These are phyloP conservation scores for Gallinago paraguaiae DNA, from an alignment of 2,113 vertebrate species.

Conservation along the genomic window DNA sequence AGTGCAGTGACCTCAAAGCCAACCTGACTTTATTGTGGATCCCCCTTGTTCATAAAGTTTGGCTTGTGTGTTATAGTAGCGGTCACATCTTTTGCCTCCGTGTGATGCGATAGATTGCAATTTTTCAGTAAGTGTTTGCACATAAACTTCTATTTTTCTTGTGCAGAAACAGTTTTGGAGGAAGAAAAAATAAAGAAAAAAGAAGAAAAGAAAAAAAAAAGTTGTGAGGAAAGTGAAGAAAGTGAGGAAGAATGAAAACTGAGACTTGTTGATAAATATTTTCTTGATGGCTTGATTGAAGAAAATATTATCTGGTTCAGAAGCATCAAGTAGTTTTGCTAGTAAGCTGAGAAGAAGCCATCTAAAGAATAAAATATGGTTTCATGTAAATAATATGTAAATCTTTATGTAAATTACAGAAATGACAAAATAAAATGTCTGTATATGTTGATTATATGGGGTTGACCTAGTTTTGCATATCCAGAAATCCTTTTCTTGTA, in stretches of 20 bases:
- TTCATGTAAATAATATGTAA: constrained; percentile 1
- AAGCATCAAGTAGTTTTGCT: neutral
- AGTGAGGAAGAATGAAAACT: neutral
- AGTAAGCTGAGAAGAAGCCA: neutral
- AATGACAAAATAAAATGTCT: constrained; percentile 12
- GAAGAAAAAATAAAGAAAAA: neutral
- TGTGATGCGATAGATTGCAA: neutral
- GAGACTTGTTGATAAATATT: neutral
- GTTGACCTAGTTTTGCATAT: constrained; percentile 21
- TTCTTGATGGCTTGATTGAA: neutral
- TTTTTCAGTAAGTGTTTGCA: neutral
- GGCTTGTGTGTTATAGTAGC: constrained; percentile 24
- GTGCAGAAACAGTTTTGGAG: neutral
- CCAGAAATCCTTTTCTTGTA: neutral
- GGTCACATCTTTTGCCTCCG: neutral
- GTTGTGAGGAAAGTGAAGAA: neutral
- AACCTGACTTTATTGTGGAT: constrained; percentile 35
- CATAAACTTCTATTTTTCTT: neutral
- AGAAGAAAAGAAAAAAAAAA: neutral
- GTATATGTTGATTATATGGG: constrained; percentile 8
- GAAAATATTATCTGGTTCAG: neutral
- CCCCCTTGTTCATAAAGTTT: constrained; percentile 17
- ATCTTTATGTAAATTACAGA: neutral
- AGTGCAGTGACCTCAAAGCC: constrained; percentile 41
- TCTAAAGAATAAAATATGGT: neutral